A percentile compares a stretch with the other conserved stretches of the same genome.
These are phyloP conservation scores for Campylomormyrus numenius DNA, from an alignment of 2,113 vertebrate species.

Conservation along the genomic window DNA sequence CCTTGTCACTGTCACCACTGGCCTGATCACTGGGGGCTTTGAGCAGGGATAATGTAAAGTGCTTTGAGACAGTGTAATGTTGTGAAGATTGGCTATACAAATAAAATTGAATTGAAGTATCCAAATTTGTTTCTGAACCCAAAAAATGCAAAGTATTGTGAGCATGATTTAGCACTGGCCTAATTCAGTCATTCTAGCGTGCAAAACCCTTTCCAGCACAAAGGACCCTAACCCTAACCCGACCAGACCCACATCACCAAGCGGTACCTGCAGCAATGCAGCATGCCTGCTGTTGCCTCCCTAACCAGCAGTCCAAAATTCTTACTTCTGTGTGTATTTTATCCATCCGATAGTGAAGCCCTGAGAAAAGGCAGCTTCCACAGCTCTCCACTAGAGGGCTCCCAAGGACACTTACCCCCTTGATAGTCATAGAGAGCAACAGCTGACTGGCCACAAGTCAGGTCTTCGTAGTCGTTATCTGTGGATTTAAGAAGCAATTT, in stretches of 20 bases:
- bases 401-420: constrained; percentile 62
- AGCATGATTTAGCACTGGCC: background rate
- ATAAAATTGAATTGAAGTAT: background rate
- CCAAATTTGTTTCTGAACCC: background rate
- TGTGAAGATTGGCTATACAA: background rate
- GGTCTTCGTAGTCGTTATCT: constrained; percentile 55
- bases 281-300: background rate
- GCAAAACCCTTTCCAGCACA: background rate
- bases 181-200: background rate
- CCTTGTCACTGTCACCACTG: background rate
- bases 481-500: constrained; percentile 2
- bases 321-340: background rate
- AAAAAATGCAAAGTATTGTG: background rate
- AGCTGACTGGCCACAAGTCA: constrained; percentile 47
- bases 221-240: background rate
- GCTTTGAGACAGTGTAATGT: background rate
- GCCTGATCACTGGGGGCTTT: background rate
- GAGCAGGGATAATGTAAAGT: background rate
- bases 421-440: constrained; percentile 77
- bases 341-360: background rate
- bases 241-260: background rate
- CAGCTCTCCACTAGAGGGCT: background rate
- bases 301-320: background rate
- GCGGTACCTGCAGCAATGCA: background rate
- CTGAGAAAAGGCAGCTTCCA: background rate